Percentiles rank a stretch among this genome's conserved stretches.
Evolutionary conservation across 2,113 vertebrate species (phyloP).

Genomic region (Colaptes auratus): DNA sequence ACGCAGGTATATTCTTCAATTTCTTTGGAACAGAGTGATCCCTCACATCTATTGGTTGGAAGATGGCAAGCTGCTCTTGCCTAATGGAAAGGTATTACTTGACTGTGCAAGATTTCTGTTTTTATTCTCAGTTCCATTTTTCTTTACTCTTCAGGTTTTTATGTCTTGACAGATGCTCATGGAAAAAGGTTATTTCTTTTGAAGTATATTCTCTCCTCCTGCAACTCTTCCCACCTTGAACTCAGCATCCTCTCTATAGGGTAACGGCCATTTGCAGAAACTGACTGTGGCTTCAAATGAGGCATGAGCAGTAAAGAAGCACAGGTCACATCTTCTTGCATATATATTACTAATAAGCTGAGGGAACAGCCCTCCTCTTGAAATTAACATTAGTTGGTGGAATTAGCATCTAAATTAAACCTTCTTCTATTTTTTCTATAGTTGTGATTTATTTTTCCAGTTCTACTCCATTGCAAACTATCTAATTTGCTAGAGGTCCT

Average conservation of each 20-base stretch:
- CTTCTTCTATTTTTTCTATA: background rate
- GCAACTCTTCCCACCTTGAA: background rate
- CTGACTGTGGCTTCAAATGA: conserved; percentile 12
- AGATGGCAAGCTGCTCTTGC: background rate
- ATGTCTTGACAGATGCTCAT: background rate
- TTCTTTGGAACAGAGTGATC: too few relatives aligned
- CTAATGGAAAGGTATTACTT: background rate
- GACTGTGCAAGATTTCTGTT: background rate
- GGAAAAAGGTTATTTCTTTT: conserved; percentile 2
- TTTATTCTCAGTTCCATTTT: background rate
- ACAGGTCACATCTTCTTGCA: conserved; percentile 44
- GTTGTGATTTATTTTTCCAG: background rate
- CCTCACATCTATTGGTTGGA: too few relatives aligned
- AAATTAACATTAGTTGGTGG: background rate
- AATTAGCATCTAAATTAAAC: conserved; percentile 45
- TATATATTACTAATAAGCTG: conserved; percentile 31
- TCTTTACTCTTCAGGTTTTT: conserved; percentile 9
- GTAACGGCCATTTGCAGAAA: conserved; percentile 1
- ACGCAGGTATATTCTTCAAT: too few relatives aligned
- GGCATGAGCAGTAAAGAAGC: conserved; percentile 3
- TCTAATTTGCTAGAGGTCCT: background rate
- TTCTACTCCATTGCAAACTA: background rate
- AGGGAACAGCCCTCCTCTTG: background rate
- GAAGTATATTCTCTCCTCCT: conserved; percentile 33
- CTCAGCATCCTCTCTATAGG: background rate